These are phyloP conservation scores for Acanthochromis polyacanthus DNA, from an alignment of 2,113 vertebrate species.

Conservation along the genomic window DNA sequence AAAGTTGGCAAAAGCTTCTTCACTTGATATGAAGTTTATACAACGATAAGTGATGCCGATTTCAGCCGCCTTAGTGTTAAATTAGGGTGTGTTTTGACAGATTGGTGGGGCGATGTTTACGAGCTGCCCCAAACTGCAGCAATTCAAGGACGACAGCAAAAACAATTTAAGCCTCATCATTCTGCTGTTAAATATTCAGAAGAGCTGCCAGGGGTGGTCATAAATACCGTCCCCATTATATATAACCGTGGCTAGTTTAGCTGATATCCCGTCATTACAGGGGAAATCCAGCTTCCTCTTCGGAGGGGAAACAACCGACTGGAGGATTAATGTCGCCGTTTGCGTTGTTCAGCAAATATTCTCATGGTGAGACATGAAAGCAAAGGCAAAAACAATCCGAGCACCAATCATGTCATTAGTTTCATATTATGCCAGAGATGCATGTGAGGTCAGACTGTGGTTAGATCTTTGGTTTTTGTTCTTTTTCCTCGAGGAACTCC, in stretches of 20 bases:
- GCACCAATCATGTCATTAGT: neutral
- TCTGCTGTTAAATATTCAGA: conserved; percentile 30
- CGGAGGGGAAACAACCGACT: conserved; percentile 7
- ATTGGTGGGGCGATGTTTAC: conserved; percentile 5
- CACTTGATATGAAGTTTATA: neutral
- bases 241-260: neutral
- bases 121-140: conserved; percentile 14
- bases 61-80: neutral
- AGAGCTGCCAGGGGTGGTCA: conserved; percentile 26
- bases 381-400: conserved; percentile 2
- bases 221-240: conserved; percentile 28
- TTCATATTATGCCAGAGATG: neutral
- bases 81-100: conserved; percentile 31
- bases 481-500: neutral
- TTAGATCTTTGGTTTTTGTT: neutral
- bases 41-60: neutral
- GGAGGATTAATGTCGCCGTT: neutral
- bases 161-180: conserved; percentile 31
- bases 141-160: conserved; percentile 7
- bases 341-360: neutral
- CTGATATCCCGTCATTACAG: conserved; percentile 14
- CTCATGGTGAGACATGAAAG: neutral
- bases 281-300: conserved; percentile 19
- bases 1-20: neutral
- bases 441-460: neutral